Conservation (phyloP, 2,797 vertebrate species). For the Meda fulgida region DNA sequence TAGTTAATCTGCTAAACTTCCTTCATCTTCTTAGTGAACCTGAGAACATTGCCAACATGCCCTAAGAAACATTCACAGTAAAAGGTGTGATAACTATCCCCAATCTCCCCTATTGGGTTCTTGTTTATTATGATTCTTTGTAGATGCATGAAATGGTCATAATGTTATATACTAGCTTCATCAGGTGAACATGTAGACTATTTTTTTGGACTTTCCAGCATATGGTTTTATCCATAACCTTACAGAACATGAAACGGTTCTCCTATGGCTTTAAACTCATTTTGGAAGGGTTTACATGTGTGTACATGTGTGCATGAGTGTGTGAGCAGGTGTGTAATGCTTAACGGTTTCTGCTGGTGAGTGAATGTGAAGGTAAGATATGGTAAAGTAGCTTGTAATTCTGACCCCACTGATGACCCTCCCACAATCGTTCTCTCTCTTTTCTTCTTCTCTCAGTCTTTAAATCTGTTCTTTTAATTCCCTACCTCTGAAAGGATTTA, state of each 20-base stretch:
- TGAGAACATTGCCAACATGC: no score
- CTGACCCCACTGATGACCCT: slow-evolving; percentile 10
- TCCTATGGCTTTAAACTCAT: neutral
- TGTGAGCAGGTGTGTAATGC: slow-evolving; percentile 26
- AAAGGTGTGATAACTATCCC: neutral
- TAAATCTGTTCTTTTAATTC: slow-evolving; percentile 4
- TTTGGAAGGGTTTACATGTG: slow-evolving; percentile 9
- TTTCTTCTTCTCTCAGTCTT: slow-evolving; percentile 14
- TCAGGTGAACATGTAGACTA: neutral
- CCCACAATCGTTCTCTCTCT: neutral
- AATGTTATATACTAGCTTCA: neutral
- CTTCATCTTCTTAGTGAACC: no score
- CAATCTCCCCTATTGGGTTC: neutral
- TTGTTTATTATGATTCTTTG: neutral
- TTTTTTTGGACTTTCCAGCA: neutral
- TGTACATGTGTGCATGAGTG: neutral
- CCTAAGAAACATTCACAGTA: neutral
- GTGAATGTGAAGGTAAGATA: slow-evolving; percentile 40
- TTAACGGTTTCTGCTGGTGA: slow-evolving; percentile 20
- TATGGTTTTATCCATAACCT: no score
- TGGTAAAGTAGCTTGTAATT: slow-evolving; percentile 42
- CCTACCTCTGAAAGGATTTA: slow-evolving; percentile 39
- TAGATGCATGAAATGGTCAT: neutral
- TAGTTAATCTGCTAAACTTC: no score
- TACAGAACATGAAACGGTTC: neutral